Percentiles rank a stretch among this genome's conserved stretches.
These are phyloP conservation scores for Lagorchestes hirsutus DNA, from an alignment of 2,797 vertebrate species.

Conservation along the genomic window DNA sequence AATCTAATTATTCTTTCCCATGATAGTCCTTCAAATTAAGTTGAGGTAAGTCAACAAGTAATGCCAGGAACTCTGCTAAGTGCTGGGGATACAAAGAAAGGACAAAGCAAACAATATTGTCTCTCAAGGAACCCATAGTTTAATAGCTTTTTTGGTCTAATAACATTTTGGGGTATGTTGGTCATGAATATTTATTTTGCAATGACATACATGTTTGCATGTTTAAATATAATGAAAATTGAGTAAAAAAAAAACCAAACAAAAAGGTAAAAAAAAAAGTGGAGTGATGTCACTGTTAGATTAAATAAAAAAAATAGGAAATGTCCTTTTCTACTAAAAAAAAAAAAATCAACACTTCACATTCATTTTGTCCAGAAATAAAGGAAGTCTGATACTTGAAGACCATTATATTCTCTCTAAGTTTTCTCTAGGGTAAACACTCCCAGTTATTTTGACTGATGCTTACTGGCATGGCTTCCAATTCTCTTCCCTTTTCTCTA, in stretches of 20 bases:
- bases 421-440: neutral
- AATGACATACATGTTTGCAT: neutral
- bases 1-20: too few relatives aligned
- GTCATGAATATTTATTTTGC: neutral
- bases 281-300: neutral
- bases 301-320: neutral
- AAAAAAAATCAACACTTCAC: neutral
- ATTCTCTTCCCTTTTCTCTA: neutral
- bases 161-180: neutral
- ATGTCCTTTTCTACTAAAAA: neutral
- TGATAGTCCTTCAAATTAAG: too few relatives aligned
- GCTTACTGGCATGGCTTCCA: neutral
- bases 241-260: neutral
- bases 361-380: neutral
- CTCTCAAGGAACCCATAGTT: neutral
- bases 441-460: neutral
- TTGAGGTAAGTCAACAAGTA: too few relatives aligned
- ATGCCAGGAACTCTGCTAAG: too few relatives aligned
- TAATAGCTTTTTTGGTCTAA: neutral
- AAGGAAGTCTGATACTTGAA: neutral
- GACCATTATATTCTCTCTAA: neutral
- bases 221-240: neutral
- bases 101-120: neutral
- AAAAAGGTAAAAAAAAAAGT: neutral
- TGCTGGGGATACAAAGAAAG: neutral